A percentile compares a stretch with the other conserved stretches of the same genome.
These are phyloP conservation scores for Bombus vancouverensis DNA, from an alignment of 1,140 invertebrate species.

Conservation along the genomic window DNA sequence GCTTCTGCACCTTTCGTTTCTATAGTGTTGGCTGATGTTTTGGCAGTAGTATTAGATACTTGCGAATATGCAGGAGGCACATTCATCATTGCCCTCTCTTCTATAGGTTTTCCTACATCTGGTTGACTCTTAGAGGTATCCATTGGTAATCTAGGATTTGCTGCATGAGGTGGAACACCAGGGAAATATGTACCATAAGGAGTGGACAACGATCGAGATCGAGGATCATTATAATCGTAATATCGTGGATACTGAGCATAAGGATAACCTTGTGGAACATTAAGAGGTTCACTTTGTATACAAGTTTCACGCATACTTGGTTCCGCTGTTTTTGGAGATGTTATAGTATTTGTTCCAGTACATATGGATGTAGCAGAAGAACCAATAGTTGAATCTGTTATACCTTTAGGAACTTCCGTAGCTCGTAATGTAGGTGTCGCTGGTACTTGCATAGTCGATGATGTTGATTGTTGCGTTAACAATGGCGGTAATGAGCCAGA, in stretches of 20 bases:
- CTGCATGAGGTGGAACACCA: constrained; percentile 69
- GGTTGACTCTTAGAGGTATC: constrained; percentile 62
- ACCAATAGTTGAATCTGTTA: constrained; percentile 37
- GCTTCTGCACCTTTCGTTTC: constrained; percentile 65
- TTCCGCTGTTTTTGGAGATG: constrained; percentile 59
- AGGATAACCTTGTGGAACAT: constrained; percentile 76
- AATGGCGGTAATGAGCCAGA: constrained; percentile 39
- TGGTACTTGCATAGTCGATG: constrained; percentile 50
- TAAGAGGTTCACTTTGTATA: constrained; percentile 65
- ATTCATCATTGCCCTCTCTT: constrained; percentile 66
- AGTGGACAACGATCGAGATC: constrained; percentile 74
- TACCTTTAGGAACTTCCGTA: constrained; percentile 52
- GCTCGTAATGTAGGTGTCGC: constrained; percentile 58
- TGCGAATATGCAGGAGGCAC: constrained; percentile 65
- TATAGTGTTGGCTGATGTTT: constrained; percentile 58
- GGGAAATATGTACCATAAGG: constrained; percentile 78
- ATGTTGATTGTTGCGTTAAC: constrained; percentile 44
- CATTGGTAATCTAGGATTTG: constrained; percentile 61
- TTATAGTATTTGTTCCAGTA: constrained; percentile 57
- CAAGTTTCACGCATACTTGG: constrained; percentile 59
- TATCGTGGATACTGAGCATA: constrained; percentile 80
- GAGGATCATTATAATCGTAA: constrained; percentile 79
- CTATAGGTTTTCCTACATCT: constrained; percentile 69
- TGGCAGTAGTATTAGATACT: constrained; percentile 60
- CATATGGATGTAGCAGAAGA: constrained; percentile 50